Evolutionary conservation across 2,888 invertebrate species (phyloP).

Genomic region (Sicus ferrugineus): DNA sequence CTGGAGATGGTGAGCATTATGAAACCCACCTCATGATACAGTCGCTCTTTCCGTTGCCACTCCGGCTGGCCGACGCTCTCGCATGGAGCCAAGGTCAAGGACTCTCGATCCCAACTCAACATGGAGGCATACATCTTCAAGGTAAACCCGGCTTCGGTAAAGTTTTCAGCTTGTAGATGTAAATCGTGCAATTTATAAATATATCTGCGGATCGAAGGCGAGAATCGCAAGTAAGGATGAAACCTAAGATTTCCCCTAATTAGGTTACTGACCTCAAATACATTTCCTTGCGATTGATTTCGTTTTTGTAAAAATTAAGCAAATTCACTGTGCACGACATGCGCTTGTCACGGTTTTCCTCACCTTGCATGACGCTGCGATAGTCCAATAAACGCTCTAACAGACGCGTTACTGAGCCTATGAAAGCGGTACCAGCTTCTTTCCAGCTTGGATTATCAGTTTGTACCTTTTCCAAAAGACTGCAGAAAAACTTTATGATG

Average conservation of each 20-base stretch:
- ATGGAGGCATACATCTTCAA: constrained; percentile 93
- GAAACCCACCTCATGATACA: constrained; percentile 72
- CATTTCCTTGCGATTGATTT: constrained; percentile 95
- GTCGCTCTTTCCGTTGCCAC: constrained; percentile 87
- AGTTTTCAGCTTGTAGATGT: constrained; percentile 90
- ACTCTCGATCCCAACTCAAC: constrained; percentile 80
- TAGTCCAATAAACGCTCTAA: constrained; percentile 91
- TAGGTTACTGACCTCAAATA: constrained; percentile 75
- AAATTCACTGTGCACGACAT: constrained; percentile 97
- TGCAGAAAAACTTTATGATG: constrained; percentile 54
- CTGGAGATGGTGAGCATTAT: too few relatives aligned
- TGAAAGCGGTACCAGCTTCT: constrained; percentile 90
- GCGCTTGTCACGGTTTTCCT: constrained; percentile 92
- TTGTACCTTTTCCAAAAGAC: constrained; percentile 85
- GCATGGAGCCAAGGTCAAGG: constrained; percentile 68
- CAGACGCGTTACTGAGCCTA: constrained; percentile 88
- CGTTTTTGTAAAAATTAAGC: constrained; percentile 94
- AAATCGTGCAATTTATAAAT: constrained; percentile 94
- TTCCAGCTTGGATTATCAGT: constrained; percentile 87
- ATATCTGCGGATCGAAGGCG: constrained; percentile 68
- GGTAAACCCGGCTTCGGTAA: constrained; percentile 93
- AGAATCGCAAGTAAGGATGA: background rate
- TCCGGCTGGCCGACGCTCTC: constrained; percentile 81
- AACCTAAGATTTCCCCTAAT: background rate
- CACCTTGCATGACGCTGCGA: constrained; percentile 92